Evolutionary conservation across 2,888 invertebrate species (phyloP).

Genomic region (Rhorus exstirpatorius): DNA sequence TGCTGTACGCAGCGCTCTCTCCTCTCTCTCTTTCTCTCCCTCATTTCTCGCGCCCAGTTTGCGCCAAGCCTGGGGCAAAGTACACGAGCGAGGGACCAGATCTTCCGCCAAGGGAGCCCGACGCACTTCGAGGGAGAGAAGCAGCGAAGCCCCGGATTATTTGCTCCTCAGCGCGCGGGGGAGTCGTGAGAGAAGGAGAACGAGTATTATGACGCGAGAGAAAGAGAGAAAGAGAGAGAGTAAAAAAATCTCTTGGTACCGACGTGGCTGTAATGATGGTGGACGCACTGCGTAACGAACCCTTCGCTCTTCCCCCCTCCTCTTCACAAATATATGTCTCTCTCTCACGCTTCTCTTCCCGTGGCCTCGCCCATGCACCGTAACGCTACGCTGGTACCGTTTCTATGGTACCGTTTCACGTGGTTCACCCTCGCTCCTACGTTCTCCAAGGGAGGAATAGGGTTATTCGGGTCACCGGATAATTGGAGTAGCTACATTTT

Average conservation of each 20-base stretch:
- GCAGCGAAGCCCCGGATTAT: constrained; percentile 64
- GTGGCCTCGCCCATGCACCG: constrained; percentile 66
- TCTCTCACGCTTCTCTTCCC: constrained; percentile 1
- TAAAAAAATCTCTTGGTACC: constrained; percentile 64
- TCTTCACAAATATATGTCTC: neutral
- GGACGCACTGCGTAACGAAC: constrained; percentile 62
- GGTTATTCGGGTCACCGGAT: constrained; percentile 19
- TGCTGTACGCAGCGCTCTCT: constrained; percentile 13
- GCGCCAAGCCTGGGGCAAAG: constrained; percentile 57
- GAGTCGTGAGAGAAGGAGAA: constrained; percentile 29
- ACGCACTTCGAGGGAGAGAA: constrained; percentile 61
- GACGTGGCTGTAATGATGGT: constrained; percentile 56
- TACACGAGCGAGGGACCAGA: constrained; percentile 53
- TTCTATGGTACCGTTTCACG: constrained; percentile 85
- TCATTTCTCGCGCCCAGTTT: constrained; percentile 7
- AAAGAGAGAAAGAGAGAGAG: constrained; percentile 40
- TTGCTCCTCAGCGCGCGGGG: constrained; percentile 61
- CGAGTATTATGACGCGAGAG: constrained; percentile 9
- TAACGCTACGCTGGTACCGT: constrained; percentile 81
- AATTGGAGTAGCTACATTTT: constrained; percentile 1
- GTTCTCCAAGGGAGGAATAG: constrained; percentile 7
- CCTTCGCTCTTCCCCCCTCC: constrained; percentile 46
- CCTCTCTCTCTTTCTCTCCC: constrained; percentile 19
- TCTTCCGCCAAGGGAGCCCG: constrained; percentile 52
- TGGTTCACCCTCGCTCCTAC: constrained; percentile 78